Percentiles rank a stretch among this genome's conserved stretches.
Evolutionary conservation across 2,888 invertebrate genomes (phyloP).

Genomic region (Epiblema foenella): DNA sequence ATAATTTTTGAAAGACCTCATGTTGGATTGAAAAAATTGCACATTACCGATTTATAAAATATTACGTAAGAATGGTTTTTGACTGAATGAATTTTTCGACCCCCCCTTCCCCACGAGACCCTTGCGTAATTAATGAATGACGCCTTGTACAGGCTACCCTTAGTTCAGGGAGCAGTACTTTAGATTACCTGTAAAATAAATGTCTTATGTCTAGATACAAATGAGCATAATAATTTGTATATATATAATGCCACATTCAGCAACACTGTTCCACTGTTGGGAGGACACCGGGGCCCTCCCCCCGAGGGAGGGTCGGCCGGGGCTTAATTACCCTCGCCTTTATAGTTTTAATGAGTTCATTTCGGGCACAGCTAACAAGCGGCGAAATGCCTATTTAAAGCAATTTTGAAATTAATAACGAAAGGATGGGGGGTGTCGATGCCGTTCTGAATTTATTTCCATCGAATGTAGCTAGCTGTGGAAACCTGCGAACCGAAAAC

Average conservation of each 20-base stretch:
- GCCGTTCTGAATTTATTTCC: conserved; percentile 13
- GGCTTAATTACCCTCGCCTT: conserved; percentile 89
- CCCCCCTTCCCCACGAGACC: no score
- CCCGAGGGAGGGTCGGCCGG: conserved; percentile 57
- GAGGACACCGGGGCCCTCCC: conserved; percentile 63
- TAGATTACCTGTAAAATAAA: background rate
- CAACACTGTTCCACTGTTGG: conserved; percentile 49
- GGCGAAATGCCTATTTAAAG: conserved; percentile 83
- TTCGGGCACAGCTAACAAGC: conserved; percentile 87
- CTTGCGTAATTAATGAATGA: no score
- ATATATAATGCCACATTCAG: conserved; percentile 51
- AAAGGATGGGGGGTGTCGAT: conserved; percentile 69
- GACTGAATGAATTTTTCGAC: no score
- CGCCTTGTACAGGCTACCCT: no score
- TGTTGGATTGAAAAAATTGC: no score
- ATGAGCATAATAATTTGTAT: background rate
- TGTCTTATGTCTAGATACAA: no score
- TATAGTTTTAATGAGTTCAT: conserved; percentile 91
- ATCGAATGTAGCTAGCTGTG: no score
- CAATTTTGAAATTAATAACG: conserved; percentile 84
- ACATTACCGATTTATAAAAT: no score
- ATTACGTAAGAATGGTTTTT: no score
- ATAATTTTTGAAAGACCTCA: no score
- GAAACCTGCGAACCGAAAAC: no score
- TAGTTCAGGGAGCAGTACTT: no score